phyloP scores from a whole-genome alignment of 2,797 vertebrate genomes.

The Parauchenoglanis ngamensis region DNA sequence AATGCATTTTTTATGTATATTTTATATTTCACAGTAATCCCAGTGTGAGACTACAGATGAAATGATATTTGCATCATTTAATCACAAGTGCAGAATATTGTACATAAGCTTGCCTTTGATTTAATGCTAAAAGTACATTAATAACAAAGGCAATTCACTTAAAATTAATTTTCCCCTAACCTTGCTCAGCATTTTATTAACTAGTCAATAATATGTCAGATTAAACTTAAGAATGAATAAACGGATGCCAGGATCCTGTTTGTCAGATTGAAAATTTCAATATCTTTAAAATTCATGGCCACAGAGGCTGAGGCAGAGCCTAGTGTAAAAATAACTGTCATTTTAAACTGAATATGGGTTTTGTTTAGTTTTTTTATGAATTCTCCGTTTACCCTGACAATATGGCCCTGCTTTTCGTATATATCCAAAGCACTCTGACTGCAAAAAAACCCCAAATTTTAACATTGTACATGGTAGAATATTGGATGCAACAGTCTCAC shows the following conservation, averaged over 20 bases:
- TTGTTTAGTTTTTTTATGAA: background rate
- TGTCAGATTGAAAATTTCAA: background rate
- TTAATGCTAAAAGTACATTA: background rate
- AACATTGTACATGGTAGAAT: background rate
- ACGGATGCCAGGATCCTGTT: background rate
- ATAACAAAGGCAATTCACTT: background rate
- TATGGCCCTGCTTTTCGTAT: background rate
- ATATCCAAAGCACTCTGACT: background rate
- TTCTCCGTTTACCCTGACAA: background rate
- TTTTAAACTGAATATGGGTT: background rate
- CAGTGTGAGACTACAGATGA: background rate
- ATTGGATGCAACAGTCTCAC: background rate
- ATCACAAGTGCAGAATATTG: background rate
- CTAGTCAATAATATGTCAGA: background rate
- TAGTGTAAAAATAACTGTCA: background rate
- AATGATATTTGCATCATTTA: background rate
- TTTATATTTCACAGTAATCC: background rate
- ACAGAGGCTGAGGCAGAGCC: background rate
- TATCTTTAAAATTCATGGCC: background rate
- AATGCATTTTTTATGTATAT: no score
- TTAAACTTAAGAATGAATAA: background rate
- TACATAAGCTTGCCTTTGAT: background rate
- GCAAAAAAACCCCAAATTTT: background rate
- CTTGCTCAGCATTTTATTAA: background rate
- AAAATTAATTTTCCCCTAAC: background rate